Conservation (phyloP, 2,797 vertebrate species). For the Oceanodroma leucorhoa region DNA sequence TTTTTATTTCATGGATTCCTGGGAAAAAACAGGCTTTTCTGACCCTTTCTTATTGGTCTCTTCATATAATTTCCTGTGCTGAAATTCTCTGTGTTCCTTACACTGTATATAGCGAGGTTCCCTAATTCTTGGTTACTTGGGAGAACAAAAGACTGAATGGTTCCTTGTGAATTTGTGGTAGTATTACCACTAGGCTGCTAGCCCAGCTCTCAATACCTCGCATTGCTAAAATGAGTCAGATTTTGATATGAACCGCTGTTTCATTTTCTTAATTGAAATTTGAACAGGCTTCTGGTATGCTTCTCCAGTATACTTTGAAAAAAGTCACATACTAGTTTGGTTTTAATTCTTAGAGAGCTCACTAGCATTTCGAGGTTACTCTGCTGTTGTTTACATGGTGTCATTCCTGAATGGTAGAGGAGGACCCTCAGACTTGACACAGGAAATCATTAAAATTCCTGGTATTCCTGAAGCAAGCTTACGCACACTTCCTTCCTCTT, state of each 20-base stretch:
- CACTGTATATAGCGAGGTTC: not conserved
- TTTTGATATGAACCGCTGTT: not conserved
- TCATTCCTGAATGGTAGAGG: not conserved
- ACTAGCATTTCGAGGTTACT: conserved; percentile 21
- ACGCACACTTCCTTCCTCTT: not conserved
- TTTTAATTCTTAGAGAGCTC: conserved; percentile 49
- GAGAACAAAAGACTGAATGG: not conserved
- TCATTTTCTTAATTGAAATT: not conserved
- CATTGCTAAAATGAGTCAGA: not conserved
- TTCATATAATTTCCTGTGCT: not conserved
- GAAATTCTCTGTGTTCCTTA: not conserved
- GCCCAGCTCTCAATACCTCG: not conserved
- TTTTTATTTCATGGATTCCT: not conserved
- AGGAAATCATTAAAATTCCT: conserved; percentile 73
- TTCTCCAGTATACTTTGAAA: not conserved
- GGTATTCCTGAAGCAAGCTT: conserved; percentile 31
- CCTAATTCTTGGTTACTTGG: not conserved
- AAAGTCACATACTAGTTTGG: not conserved
- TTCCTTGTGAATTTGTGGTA: not conserved
- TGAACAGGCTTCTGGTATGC: conserved; percentile 12
- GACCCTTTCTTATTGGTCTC: not conserved
- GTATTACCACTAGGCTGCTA: not conserved
- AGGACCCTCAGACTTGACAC: conserved; percentile 38
- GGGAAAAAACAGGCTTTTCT: not conserved
- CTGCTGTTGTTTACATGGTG: conserved; percentile 40